These are phyloP conservation scores for Horisme vitalbata DNA, from an alignment of 2,888 invertebrate species.

Conservation along the genomic window DNA sequence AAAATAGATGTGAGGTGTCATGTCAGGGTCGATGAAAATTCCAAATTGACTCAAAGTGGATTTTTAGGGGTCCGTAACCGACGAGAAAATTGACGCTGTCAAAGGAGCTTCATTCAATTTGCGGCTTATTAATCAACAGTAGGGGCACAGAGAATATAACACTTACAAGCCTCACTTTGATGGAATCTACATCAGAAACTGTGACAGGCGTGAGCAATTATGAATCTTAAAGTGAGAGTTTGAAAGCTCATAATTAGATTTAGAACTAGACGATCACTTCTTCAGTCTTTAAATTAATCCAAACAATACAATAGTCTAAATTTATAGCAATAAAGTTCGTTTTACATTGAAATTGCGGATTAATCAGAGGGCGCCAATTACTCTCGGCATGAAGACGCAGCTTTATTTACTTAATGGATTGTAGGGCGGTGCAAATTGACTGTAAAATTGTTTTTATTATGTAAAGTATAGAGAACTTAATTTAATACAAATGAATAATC, in stretches of 20 bases:
- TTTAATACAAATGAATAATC: too few species aligned
- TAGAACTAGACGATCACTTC: not conserved
- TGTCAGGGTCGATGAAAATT: constrained; percentile 79
- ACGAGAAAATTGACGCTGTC: constrained; percentile 79
- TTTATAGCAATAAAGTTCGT: not conserved
- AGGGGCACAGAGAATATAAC: constrained; percentile 29
- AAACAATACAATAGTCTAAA: not conserved
- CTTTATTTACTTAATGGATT: constrained; percentile 56
- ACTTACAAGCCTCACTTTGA: not conserved
- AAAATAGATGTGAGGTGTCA: constrained; percentile 78
- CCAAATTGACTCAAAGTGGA: constrained; percentile 77
- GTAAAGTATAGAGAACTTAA: not conserved
- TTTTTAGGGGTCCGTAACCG: constrained; percentile 76
- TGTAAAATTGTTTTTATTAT: constrained; percentile 30
- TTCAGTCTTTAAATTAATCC: not conserved
- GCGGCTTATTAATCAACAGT: constrained; percentile 74
- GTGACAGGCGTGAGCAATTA: not conserved
- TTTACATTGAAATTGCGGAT: constrained; percentile 52
- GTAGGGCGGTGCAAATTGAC: constrained; percentile 35
- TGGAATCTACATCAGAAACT: not conserved
- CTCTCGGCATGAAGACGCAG: constrained; percentile 38
- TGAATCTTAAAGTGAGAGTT: not conserved
- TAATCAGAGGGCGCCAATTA: constrained; percentile 59
- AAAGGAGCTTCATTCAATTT: constrained; percentile 76
- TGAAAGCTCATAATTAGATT: too few species aligned